phyloP scores from a whole-genome alignment of 1,140 invertebrate species.

The Parapsyche elsis region DNA sequence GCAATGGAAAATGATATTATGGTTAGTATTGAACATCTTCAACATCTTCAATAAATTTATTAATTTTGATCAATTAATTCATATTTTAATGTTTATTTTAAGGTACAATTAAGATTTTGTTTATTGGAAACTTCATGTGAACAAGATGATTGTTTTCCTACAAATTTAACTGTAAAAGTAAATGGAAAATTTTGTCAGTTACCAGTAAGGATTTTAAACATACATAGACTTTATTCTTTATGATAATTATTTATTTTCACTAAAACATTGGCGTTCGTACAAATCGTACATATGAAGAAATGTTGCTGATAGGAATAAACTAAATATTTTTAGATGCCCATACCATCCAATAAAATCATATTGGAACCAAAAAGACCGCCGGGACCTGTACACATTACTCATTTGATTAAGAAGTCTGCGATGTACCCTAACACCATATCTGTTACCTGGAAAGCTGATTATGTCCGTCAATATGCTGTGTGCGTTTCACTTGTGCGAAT shows the following conservation, averaged over 20 bases:
- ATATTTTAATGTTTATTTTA: slow-evolving; percentile 14
- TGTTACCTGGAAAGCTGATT: slow-evolving; percentile 85
- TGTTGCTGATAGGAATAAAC: not conserved
- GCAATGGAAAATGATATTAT: slow-evolving; percentile 74
- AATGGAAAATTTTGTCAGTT: slow-evolving; percentile 87
- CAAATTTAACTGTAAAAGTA: slow-evolving; percentile 86
- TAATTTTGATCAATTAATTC: too few relatives aligned
- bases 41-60: slow-evolving; percentile 13
- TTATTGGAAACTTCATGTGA: slow-evolving; percentile 85
- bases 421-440: slow-evolving; percentile 80
- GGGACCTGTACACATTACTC: slow-evolving; percentile 90
- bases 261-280: too few relatives aligned
- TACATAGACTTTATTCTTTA: not conserved
- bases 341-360: slow-evolving; percentile 93
- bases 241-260: not conserved
- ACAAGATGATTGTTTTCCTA: slow-evolving; percentile 93
- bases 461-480: slow-evolving; percentile 79
- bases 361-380: slow-evolving; percentile 93
- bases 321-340: slow-evolving; percentile 78
- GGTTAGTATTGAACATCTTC: not conserved
- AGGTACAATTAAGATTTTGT: slow-evolving; percentile 77
- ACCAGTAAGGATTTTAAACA: slow-evolving; percentile 75
- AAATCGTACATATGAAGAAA: not conserved
- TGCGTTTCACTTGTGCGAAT: slow-evolving; percentile 84
- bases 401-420: slow-evolving; percentile 84